These are phyloP conservation scores for Metalampra italica DNA, from an alignment of 2,888 invertebrate species.

Conservation along the genomic window DNA sequence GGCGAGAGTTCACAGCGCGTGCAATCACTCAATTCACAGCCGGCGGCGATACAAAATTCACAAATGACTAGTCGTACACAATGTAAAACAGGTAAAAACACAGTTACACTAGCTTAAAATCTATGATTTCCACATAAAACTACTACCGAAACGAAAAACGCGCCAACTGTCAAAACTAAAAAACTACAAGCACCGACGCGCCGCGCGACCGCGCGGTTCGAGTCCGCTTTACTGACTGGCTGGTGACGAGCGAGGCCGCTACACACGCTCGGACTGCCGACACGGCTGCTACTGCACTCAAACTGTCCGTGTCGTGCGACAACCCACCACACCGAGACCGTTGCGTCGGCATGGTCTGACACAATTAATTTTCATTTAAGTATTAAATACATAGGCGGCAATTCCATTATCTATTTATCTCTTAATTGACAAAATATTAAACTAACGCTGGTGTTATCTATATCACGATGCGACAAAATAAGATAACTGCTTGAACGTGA, in stretches of 20 bases:
- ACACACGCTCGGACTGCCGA: conserved; percentile 33
- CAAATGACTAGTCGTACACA: conserved; percentile 71
- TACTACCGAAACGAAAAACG: conserved; percentile 69
- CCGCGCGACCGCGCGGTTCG: conserved; percentile 71
- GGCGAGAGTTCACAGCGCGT: conserved; percentile 64
- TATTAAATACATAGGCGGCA: conserved; percentile 48
- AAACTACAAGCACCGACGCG: conserved; percentile 76
- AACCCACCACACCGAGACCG: conserved; percentile 25
- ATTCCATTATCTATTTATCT: conserved; percentile 61
- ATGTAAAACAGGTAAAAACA: conserved; percentile 68
- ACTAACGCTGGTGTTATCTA: conserved; percentile 61
- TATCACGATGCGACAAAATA: conserved; percentile 71
- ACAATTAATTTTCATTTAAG: conserved; percentile 66
- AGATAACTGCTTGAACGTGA: conserved; percentile 58
- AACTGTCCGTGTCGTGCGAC: conserved; percentile 19
- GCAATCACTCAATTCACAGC: conserved; percentile 70
- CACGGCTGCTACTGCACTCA: conserved; percentile 39
- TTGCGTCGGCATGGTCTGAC: conserved; percentile 48
- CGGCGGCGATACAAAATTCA: conserved; percentile 61
- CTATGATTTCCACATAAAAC: conserved; percentile 71
- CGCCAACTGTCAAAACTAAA: conserved; percentile 78
- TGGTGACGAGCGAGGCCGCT: conserved; percentile 31
- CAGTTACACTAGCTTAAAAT: conserved; percentile 75
- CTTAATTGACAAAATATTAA: conserved; percentile 65
- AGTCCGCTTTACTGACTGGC: conserved; percentile 72